Evolutionary conservation across 1,140 invertebrate species (phyloP), one percentile per base, ranked within the genome.

Genomic region (Scaptomyza hsui): DNA sequence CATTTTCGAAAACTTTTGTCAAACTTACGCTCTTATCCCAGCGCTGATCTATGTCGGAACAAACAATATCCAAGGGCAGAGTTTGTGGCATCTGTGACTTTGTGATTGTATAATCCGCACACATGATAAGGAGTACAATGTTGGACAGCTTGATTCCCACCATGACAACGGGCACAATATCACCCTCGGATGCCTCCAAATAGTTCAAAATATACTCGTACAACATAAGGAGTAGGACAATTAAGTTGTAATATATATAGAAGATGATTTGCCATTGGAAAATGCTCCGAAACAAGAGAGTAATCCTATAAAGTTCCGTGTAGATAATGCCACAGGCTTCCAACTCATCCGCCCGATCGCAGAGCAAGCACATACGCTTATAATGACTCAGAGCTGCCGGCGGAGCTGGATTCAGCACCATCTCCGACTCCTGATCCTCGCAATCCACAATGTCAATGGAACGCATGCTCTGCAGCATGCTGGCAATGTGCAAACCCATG

Each of bases 231-330:
- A 89, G 74, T 12, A 89, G 63, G 0, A 77, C 64, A 13, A 86
- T 77, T 16, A 90, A 82, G 29, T 90, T 89, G 16, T 79, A 78
- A 29, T 88, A 90, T 5, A 90, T 71, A 41, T 79, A 89, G 26
- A 89, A 89, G 2, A 89, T 26, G 3, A 89, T 86, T 7, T 89
- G 86, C 70, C 81, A 82, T 3, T 89, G 86, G 6, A 89, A 59
- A 39, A 79, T 89, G 12, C 51, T n/a, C 5, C 75, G 48, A 42
- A 89, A 89, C 0, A 45, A 15, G 6, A 62, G 49, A 0, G 86
- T 89, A 2, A 89, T 45, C 0, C 49, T 48, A 35, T 89, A 89
- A 2, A 89, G 61, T 9, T 79, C 72, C 4, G 49, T 69, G 24
- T 89, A 89, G 47, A 89, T 81, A 7, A 29, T 5, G 39, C 65